Percentiles rank a stretch among this genome's conserved stretches.
These are phyloP conservation scores for Falco columbarius DNA, from an alignment of 2,797 vertebrate species.

Conservation along the genomic window DNA sequence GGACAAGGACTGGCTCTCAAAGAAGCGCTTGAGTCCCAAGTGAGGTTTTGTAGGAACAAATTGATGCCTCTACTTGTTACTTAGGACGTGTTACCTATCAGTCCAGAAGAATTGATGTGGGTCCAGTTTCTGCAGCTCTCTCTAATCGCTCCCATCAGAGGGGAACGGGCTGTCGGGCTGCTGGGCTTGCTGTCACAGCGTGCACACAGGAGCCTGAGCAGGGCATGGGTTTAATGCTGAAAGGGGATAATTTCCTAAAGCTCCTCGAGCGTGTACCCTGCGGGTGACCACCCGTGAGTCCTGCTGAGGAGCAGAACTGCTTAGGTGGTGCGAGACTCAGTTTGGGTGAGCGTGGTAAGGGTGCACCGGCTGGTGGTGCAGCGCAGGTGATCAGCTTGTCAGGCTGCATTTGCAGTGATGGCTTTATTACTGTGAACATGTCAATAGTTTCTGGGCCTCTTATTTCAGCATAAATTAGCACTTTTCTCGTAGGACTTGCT, in stretches of 20 bases:
- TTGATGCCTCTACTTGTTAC: background rate
- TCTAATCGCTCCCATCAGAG: rapidly evolving
- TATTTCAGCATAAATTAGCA: background rate
- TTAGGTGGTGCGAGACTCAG: background rate
- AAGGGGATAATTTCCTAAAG: background rate
- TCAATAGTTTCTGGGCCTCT: background rate
- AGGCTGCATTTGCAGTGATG: background rate
- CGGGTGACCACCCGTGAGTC: background rate
- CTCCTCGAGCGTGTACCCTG: background rate
- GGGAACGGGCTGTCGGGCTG: rapidly evolving
- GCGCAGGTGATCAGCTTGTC: background rate
- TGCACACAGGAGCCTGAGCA: background rate
- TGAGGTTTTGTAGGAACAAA: background rate
- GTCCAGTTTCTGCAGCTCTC: background rate
- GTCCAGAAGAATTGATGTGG: background rate
- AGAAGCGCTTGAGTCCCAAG: background rate
- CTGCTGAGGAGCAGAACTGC: background rate
- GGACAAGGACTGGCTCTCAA: background rate
- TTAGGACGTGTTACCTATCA: background rate
- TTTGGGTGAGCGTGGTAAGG: background rate
- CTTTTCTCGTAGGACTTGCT: background rate
- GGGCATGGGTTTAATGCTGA: background rate
- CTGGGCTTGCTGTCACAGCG: background rate
- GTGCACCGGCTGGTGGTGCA: background rate
- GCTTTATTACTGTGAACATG: background rate